Base-by-base conservation (phyloP, 2,113 vertebrate genomes). In the Channa maculata region DNA sequence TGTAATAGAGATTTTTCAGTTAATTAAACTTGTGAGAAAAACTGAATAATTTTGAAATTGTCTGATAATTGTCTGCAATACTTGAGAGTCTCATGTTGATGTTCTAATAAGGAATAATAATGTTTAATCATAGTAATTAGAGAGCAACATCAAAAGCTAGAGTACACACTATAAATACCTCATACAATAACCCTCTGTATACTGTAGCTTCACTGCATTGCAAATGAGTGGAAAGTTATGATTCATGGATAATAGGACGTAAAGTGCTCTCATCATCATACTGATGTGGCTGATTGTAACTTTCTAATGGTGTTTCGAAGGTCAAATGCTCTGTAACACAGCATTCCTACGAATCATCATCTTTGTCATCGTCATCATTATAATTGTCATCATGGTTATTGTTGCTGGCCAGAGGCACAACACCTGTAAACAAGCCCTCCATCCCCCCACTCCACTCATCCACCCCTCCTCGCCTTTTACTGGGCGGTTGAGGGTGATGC, bases 111-210 rank as follows among this genome's bases (percentile, higher is more conserved):
- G 67, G 75, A 88, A 78, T 80, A 90, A 89, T 88, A 80, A 86
- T 66, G 78, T 65, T 38, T 89, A 88, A 89, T 93, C 63, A 85
- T 15, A 53, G 79, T 87, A 88, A 93, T 93, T 91, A 90, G 70
- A 83, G 78, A 72, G 77, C 72, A 81, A 80, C 90, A 87, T 92
- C 92, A 92, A 93, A 93, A 80, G 64, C 82, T 49, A 36, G 57
- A 49, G 53, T 65, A 59, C 59, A 68, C 77, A 74, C 64, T 68
- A 49, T 74, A 75, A 88, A 78, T 80, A 14, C 64, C 44, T 76
- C 15, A 8, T 45, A 90, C 82, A 89, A 89, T 60, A 60, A 80
- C 37, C 55, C 71, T 80, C 73, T 91, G 60, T 86, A 13, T 48
- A 48, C 70, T 37, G 72, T 1, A 53, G 62, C 54, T 55, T 75